Evolutionary conservation across 2,113 vertebrate species (phyloP).

Genomic region (Periophthalmus modestus): DNA sequence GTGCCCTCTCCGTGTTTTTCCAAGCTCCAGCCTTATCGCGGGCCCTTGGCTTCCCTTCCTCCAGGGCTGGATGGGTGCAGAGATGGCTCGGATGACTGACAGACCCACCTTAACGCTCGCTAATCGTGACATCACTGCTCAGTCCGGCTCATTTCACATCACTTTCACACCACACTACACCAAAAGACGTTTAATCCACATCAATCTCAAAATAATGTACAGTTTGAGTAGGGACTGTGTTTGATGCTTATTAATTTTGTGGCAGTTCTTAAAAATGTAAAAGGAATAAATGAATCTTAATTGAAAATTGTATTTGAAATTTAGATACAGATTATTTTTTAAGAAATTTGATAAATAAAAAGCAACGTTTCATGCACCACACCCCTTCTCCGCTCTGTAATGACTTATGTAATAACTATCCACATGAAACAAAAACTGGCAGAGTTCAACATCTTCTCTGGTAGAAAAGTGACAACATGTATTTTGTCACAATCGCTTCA

Average conservation of each 20-base stretch:
- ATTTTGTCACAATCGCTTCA: no score
- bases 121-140: conserved; percentile 65
- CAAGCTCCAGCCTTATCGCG: conserved; percentile 49
- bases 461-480: no score
- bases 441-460: no score
- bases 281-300: no score
- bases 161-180: conserved; percentile 48
- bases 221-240: conserved; percentile 28
- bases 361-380: no score
- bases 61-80: conserved; percentile 46
- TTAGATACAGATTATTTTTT: no score
- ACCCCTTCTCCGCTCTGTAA: no score
- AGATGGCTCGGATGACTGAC: conserved; percentile 62
- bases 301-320: no score
- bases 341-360: no score
- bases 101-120: conserved; percentile 50
- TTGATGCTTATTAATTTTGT: background rate
- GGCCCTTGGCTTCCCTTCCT: conserved; percentile 57
- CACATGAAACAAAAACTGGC: no score
- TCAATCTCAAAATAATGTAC: conserved; percentile 23
- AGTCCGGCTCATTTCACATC: conserved; percentile 50
- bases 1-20: background rate
- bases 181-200: conserved; percentile 25
- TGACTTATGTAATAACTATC: no score
- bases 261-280: no score